Conservation (phyloP, 35 echinoderm and acorn worm genomes). For the Anneissia japonica region DNA sequence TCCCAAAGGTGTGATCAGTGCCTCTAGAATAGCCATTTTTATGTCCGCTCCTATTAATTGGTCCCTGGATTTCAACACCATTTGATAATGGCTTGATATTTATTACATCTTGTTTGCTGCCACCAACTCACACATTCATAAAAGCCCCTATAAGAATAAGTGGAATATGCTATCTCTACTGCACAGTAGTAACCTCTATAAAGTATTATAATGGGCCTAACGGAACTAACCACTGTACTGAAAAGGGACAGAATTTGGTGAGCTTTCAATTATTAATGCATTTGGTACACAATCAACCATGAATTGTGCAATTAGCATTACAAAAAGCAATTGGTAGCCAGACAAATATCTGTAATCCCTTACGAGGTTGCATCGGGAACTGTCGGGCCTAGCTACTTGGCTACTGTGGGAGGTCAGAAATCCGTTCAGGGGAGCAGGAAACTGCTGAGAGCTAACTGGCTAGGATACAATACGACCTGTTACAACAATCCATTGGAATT, state of each 20-base stretch:
- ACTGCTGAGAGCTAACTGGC: neutral
- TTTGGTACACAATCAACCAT: neutral
- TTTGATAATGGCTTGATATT: neutral
- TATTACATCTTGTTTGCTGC: neutral
- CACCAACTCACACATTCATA: neutral
- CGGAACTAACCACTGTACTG: neutral
- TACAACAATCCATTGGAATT: neutral
- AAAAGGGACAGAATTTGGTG: neutral
- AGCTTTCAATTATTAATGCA: neutral
- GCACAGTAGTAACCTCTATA: neutral
- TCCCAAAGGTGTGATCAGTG: neutral
- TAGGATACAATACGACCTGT: neutral
- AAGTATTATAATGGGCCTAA: neutral
- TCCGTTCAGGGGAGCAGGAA: neutral
- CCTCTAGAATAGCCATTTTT: no score
- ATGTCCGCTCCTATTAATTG: neutral
- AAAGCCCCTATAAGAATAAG: neutral
- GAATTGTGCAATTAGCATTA: neutral
- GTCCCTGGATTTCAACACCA: neutral
- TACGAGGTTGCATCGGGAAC: no score
- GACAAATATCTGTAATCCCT: neutral
- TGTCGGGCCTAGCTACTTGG: no score
- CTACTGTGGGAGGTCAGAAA: neutral
- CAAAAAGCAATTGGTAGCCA: neutral
- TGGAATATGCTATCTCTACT: neutral